phyloP scores from a whole-genome alignment of 2,888 invertebrate genomes.

The Conomelus anceps region DNA sequence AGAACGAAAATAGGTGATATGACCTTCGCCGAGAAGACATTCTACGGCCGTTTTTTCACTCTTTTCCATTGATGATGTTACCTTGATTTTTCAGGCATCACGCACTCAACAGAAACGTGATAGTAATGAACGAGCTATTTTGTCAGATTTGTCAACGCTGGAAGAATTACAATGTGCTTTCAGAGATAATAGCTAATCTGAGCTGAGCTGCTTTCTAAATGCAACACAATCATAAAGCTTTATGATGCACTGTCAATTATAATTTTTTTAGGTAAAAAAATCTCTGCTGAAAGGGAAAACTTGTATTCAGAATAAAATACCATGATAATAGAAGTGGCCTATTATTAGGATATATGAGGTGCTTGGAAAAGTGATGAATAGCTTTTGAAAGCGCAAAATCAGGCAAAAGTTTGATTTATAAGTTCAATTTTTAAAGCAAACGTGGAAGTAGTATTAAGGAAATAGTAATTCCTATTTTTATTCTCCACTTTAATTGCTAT shows the following conservation, averaged over 20 bases:
- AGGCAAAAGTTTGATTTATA: background rate
- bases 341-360: background rate
- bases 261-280: background rate
- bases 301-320: too few relatives aligned
- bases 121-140: background rate
- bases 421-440: too few relatives aligned
- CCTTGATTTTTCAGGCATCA: background rate
- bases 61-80: background rate
- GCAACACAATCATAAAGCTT: background rate
- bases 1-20: background rate
- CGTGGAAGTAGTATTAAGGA: too few relatives aligned
- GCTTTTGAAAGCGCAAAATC: background rate
- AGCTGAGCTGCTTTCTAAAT: background rate
- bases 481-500: too few relatives aligned
- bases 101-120: background rate
- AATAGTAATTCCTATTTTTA: too few relatives aligned
- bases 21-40: background rate
- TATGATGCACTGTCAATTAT: background rate
- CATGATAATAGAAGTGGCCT: background rate
- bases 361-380: background rate
- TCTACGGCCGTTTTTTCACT: background rate
- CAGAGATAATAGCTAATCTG: background rate
- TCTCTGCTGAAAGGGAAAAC: background rate
- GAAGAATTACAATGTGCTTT: background rate
- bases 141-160: background rate